Evolutionary conservation across 2,113 vertebrate species (phyloP), one percentile per base, ranked within the genome.

Genomic region (Nettapus auritus): DNA sequence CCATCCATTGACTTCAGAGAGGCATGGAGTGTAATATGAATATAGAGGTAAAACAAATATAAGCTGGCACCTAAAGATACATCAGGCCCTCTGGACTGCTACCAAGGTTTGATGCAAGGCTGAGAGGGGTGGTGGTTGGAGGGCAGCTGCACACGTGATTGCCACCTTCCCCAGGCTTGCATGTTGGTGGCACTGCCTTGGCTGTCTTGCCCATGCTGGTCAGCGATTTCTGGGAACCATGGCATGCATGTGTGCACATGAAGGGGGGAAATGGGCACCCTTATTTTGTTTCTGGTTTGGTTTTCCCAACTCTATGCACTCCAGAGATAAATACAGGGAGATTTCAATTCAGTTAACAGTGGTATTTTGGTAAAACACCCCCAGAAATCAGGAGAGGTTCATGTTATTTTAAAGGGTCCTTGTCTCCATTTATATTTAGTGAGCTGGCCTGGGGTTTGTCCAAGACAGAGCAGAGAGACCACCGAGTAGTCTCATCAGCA

Each of bases 401-500:
- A 94, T 94, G 95, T 96, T 89, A 92, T 80, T 97, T 95, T 91
- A 93, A 91, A 91, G 94, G 66, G 33, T 44, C 48, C 79, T 82
- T 92, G 93, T 85, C 96, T 95, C 73, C 78, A 90, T 88, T 91
- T 91, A 79, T 53, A 86, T n/a, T 75, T 90, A 95, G 88, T 59
- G 85, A 96, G 59, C 40, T 56, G 82, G 97, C 94, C 98, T 98
- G 97, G 98, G 93, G 80, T 98, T 98, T 98, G 94, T 98, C 98
- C 95, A 94, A 97, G 95, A 81, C 48, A 82, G 86, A 95, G 91
- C 89, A 88, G 86, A 76, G 88, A 96, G 99, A 99, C 98, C 99
- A 99, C 99, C 98, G 97, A 97, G 95, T 92, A 96, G 97, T 97
- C 97, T 98, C 97, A 97, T 98, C 98, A 98, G 96, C 97, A 97